Evolutionary conservation across 2,888 invertebrate species (phyloP), one percentile per base, ranked within the genome.

Genomic region (Malachius bipustulatus): DNA sequence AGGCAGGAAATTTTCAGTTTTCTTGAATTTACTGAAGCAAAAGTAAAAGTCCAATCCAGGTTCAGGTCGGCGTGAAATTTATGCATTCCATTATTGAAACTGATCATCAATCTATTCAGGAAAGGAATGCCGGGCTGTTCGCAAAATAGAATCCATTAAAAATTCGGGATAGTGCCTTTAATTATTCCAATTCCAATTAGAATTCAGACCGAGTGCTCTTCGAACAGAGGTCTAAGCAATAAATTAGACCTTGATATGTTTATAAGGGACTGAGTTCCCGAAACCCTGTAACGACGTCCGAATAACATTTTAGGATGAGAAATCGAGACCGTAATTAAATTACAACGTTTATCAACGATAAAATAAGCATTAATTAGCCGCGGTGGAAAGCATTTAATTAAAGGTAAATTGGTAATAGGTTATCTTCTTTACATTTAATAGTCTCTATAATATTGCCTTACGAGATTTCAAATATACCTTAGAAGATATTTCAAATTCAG

Each of bases 321-420:
- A 44, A 47, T 46, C 47, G 44, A 39, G 45, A 38, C 43, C 43
- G 42, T 47, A 48, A 48, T 48, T 48, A 47, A 47, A 48, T 46
- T 45, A 45, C 44, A 44, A 44, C 46, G 46, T 48, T 48, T 47
- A 48, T 48, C 48, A 46, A 36, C 46, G 47, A 48, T 48, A 47
- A 48, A 48, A 48, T 46, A 48, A 48, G 47, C 48, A 47, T 47
- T 48, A 48, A 48, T 48, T 48, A 47, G 46, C 47, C 47, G 34
- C 47, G 42, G 40, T 41, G 40, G 39, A 43, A 42, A 41, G 42
- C 44, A 36, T 48, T 48, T 47, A 47, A 48, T 48, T 48, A 48
- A 47, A 46, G 43, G 42, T 47, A 47, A 47, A 45, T 47, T 44
- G 46, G 41, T 41, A 36, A 38, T 31, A 39, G 41, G 38, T 38